Conservation (phyloP, 2,113 vertebrate genomes). For the Phoxinus phoxinus region DNA sequence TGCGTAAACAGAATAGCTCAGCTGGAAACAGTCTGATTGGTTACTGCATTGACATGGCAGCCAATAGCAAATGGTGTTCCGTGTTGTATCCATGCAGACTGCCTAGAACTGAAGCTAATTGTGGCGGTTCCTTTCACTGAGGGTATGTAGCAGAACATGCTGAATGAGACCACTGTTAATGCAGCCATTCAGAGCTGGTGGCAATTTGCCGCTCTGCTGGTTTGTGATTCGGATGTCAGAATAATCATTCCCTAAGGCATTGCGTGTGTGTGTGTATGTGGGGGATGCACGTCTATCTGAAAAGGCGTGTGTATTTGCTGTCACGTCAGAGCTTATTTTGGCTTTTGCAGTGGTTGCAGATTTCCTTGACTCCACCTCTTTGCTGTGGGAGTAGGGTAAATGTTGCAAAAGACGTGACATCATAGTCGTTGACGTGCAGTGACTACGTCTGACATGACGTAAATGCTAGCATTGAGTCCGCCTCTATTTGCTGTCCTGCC, state of each 20-base stretch:
- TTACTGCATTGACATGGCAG: constrained; percentile 26
- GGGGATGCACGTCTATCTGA: background rate
- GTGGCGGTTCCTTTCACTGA: background rate
- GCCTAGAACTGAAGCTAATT: background rate
- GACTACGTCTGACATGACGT: constrained; percentile 43
- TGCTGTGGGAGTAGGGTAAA: constrained; percentile 54
- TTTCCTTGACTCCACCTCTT: constrained; percentile 30
- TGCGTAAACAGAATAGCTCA: background rate
- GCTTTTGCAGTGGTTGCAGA: constrained; percentile 5
- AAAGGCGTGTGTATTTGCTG: background rate
- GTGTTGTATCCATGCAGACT: constrained; percentile 38
- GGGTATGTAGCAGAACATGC: constrained; percentile 19
- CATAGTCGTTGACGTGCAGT: constrained; percentile 64
- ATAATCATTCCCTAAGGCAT: constrained; percentile 33
- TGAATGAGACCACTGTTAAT: constrained; percentile 14
- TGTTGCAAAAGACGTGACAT: constrained; percentile 61
- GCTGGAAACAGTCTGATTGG: constrained; percentile 22
- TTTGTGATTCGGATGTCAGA: constrained; percentile 63
- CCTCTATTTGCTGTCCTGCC: constrained; percentile 7
- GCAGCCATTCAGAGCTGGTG: constrained; percentile 37
- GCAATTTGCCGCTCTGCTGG: constrained; percentile 65
- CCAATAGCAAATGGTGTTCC: background rate
- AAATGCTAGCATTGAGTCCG: background rate
- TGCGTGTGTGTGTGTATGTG: background rate
- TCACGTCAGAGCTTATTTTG: constrained; percentile 21